Conservation (phyloP, 1,140 invertebrate species). For the Microplitis mediator region DNA sequence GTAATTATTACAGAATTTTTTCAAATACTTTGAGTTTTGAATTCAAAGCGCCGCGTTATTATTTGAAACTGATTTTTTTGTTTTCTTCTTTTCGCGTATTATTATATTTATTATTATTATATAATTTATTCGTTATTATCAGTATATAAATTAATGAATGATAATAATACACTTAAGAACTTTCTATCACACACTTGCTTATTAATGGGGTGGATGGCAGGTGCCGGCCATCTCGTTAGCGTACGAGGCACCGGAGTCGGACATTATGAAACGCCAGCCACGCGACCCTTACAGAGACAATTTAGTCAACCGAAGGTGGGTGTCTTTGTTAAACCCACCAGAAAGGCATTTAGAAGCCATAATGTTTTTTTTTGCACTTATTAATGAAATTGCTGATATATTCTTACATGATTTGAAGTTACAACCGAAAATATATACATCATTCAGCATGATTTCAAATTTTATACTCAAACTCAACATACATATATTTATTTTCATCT, state of each 20-base stretch:
- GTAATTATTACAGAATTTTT: too few relatives aligned
- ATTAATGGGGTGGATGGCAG: constrained; percentile 67
- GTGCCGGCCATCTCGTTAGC: constrained; percentile 95
- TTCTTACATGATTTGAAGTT: not conserved
- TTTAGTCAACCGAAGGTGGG: constrained; percentile 91
- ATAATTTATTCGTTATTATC: not conserved
- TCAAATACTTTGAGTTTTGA: too few relatives aligned
- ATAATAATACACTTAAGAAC: not conserved
- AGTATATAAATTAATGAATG: not conserved
- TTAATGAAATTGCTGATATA: constrained; percentile 12
- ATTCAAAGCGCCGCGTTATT: too few relatives aligned
- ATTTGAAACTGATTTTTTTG: too few relatives aligned
- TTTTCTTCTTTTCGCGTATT: too few relatives aligned
- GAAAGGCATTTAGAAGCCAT: constrained; percentile 3
- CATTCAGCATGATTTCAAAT: not conserved
- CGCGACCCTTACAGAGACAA: constrained; percentile 93
- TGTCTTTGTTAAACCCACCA: constrained; percentile 32
- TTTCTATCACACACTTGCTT: constrained; percentile 45
- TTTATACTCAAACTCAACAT: not conserved
- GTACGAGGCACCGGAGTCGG: constrained; percentile 94
- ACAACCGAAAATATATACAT: not conserved
- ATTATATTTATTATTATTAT: constrained; percentile 22
- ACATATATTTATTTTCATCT: too few relatives aligned
- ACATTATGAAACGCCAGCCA: constrained; percentile 96
- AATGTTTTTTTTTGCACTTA: constrained; percentile 7